Evolutionary conservation across 2,797 vertebrate genomes (phyloP).

Genomic region (Taeniopygia guttata): DNA sequence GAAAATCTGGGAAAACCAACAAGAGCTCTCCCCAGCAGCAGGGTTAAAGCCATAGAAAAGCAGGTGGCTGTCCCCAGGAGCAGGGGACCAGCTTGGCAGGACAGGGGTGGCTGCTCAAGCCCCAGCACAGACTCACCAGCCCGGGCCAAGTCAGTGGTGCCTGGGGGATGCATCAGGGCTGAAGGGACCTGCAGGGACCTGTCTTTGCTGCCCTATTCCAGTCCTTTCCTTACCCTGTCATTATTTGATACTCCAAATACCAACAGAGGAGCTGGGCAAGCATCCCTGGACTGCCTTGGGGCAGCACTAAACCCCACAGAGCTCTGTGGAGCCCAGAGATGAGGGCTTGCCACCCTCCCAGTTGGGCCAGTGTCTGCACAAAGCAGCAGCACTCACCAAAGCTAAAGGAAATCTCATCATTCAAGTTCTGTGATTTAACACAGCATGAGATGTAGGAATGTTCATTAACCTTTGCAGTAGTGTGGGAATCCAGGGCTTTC

Average conservation of each 20-base stretch:
- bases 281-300: neutral
- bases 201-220: neutral
- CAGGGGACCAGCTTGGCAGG: neutral
- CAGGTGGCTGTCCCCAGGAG: neutral
- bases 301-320: neutral
- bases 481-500: too few species aligned
- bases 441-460: neutral
- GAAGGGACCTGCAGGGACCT: neutral
- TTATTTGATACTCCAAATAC: neutral
- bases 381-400: neutral
- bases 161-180: neutral
- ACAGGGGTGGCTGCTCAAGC: neutral
- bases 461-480: neutral
- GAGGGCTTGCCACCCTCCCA: neutral
- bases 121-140: accelerated
- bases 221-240: neutral
- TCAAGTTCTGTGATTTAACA: neutral
- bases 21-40: neutral
- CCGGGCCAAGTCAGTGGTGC: accelerated
- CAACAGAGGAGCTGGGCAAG: neutral
- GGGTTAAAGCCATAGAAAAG: neutral
- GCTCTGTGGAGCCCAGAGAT: neutral
- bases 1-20: neutral
- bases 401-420: neutral
- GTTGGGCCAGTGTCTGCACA: neutral